Percentiles rank a stretch among this genome's conserved stretches.
Evolutionary conservation across 2,113 vertebrate species (phyloP).

Genomic region (Rhinopomastus cyanomelas): DNA sequence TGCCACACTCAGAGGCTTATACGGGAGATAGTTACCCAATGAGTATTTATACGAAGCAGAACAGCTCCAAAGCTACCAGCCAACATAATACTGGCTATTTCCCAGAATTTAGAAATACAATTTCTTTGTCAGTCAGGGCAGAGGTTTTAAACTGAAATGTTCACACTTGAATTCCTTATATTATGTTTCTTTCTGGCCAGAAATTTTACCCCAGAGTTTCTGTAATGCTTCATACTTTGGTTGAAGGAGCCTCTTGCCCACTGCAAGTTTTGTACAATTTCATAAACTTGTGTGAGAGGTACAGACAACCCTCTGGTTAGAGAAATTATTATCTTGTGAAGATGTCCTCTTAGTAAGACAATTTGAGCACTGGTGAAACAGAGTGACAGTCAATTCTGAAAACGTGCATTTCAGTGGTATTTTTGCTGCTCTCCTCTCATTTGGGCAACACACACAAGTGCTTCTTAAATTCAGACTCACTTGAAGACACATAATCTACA

Average conservation of each 20-base stretch:
- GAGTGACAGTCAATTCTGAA: neutral
- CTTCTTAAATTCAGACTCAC: neutral
- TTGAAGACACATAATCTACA: neutral
- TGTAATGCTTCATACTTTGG: neutral
- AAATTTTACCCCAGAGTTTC: neutral
- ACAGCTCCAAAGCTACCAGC: neutral
- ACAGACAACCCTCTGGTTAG: neutral
- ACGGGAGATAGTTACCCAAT: neutral
- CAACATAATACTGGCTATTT: neutral
- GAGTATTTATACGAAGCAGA: neutral
- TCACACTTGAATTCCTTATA: accelerated
- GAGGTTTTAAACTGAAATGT: neutral
- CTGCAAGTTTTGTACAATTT: neutral
- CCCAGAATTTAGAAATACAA: neutral
- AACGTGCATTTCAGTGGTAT: neutral
- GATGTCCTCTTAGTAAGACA: neutral
- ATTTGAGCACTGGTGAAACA: neutral
- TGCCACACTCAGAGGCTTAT: neutral
- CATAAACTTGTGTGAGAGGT: neutral
- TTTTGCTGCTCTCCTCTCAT: constrained; percentile 35
- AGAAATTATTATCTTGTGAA: neutral
- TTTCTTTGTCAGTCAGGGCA: neutral
- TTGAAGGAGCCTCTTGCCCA: neutral
- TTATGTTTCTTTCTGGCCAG: neutral
- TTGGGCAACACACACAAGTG: neutral